Evolutionary conservation across 2,797 vertebrate species (phyloP).

Genomic region (Sebastes variabilis): DNA sequence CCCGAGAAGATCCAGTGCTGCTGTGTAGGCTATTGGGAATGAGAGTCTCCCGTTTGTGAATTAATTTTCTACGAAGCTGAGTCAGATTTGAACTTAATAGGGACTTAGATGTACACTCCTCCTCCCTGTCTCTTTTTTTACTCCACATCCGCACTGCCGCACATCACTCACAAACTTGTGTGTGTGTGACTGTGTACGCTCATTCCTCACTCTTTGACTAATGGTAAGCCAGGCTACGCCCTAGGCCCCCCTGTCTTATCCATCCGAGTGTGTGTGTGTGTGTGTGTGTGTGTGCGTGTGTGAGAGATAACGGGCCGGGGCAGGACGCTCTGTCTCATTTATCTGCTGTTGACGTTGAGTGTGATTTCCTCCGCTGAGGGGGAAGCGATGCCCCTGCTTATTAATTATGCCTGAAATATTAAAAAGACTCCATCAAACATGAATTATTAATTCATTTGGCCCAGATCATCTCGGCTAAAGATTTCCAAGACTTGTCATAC

Average conservation of each 20-base stretch:
- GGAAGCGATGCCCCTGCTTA: constrained; percentile 70
- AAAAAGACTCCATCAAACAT: constrained; percentile 83
- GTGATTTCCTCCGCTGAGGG: constrained; percentile 70
- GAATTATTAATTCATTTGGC: constrained; percentile 83
- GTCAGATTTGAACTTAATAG: constrained; percentile 57
- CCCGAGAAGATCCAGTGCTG: constrained; percentile 18
- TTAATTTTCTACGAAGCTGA: constrained; percentile 63
- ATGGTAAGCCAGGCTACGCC: constrained; percentile 52
- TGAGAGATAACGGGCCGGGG: constrained; percentile 18
- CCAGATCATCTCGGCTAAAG: constrained; percentile 78
- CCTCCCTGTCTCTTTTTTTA: constrained; percentile 46
- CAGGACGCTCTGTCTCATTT: constrained; percentile 65
- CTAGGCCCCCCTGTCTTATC: constrained; percentile 44
- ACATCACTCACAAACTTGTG: constrained; percentile 46
- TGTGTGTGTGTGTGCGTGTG: background rate
- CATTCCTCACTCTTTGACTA: constrained; percentile 58
- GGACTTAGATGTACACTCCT: constrained; percentile 50
- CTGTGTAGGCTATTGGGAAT: constrained; percentile 22
- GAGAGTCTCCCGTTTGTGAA: constrained; percentile 35
- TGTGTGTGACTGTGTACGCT: constrained; percentile 17
- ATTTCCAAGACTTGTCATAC: constrained; percentile 75
- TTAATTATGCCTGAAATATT: constrained; percentile 86
- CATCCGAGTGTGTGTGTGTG: constrained; percentile 11
- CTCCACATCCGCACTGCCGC: constrained; percentile 34
- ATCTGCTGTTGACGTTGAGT: constrained; percentile 68